Conservation (phyloP, 1,140 invertebrate genomes). For the Nymphalis io region DNA sequence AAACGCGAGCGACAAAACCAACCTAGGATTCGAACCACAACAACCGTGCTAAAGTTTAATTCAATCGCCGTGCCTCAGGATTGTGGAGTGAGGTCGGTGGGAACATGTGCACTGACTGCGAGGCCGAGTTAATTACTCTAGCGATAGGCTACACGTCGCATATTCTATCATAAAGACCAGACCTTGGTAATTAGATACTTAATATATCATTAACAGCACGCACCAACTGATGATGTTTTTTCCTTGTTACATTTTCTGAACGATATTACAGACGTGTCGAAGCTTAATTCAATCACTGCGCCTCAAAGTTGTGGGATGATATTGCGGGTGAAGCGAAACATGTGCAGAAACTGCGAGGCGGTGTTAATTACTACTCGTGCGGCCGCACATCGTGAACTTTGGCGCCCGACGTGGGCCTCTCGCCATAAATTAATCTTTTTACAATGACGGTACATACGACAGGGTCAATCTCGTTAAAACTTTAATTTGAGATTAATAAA, state of each 20-base stretch:
- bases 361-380: conserved; percentile 37
- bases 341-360: conserved; percentile 23
- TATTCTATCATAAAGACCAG: conserved; percentile 3
- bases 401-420: conserved; percentile 34
- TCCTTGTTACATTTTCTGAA: background rate
- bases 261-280: background rate
- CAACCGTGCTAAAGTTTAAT: conserved; percentile 76
- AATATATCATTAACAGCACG: background rate
- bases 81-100: conserved; percentile 34
- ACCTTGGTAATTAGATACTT: background rate
- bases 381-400: conserved; percentile 38
- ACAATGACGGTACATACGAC: conserved; percentile 34
- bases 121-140: conserved; percentile 75
- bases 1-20: conserved; percentile 74
- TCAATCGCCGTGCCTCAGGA: conserved; percentile 70
- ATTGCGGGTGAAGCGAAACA: conserved; percentile 33
- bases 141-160: conserved; percentile 12
- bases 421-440: conserved; percentile 62
- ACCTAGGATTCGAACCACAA: conserved; percentile 71
- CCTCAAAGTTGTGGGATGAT: conserved; percentile 46
- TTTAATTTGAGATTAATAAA: conserved; percentile 16
- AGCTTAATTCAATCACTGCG: conserved; percentile 76
- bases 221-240: background rate
- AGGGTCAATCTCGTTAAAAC: conserved; percentile 24
- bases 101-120: conserved; percentile 35